These are phyloP conservation scores for Pseudochirops cupreus DNA, from an alignment of 2,797 vertebrate species.

Conservation along the genomic window DNA sequence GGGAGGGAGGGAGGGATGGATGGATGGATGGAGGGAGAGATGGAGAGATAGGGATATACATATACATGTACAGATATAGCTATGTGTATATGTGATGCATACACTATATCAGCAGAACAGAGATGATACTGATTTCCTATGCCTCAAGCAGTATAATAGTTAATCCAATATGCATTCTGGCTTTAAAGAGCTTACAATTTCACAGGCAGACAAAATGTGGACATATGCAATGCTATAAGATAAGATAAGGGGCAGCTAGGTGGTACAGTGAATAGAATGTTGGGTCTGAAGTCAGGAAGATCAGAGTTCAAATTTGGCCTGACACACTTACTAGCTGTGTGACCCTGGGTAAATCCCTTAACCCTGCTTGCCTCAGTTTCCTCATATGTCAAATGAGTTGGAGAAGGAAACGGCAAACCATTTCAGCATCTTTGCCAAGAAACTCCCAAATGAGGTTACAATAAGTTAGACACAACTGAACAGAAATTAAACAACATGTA, in stretches of 20 bases:
- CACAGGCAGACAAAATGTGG: not conserved
- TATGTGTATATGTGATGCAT: not conserved
- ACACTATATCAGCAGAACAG: not conserved
- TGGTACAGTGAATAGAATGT: not conserved
- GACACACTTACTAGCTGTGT: not conserved
- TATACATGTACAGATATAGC: not conserved
- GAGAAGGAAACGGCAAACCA: not conserved
- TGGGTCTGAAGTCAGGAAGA: not conserved
- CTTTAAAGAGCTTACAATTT: not conserved
- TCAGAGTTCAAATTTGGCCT: not conserved
- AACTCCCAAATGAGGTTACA: not conserved
- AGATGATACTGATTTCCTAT: not conserved
- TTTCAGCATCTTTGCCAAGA: not conserved
- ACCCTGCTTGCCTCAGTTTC: not conserved
- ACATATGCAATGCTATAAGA: not conserved
- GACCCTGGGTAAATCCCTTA: not conserved
- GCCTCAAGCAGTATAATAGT: not conserved
- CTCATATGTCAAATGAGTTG: not conserved
- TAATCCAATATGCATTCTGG: not conserved
- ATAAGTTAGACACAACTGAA: not conserved
- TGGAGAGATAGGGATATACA: too few relatives aligned
- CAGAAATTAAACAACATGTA: not conserved
- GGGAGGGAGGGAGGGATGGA: too few relatives aligned
- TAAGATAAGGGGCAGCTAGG: not conserved
- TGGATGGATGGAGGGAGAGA: not conserved